These are phyloP conservation scores for Pomatorhinus ruficollis DNA, from an alignment of 2,113 vertebrate species.

Conservation along the genomic window DNA sequence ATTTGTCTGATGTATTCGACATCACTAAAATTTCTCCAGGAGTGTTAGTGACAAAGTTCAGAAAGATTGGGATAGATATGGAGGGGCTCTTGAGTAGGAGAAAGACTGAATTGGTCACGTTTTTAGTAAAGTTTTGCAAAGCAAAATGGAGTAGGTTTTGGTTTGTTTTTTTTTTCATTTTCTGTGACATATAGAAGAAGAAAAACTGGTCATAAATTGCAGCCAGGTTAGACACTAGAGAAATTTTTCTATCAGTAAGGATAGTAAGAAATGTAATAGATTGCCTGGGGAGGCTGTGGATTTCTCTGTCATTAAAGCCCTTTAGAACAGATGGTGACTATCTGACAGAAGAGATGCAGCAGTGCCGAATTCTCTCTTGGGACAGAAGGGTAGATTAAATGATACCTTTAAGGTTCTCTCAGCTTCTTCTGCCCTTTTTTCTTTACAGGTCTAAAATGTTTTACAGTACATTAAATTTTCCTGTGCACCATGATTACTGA, in stretches of 20 bases:
- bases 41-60: not conserved
- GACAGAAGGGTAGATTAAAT: not conserved
- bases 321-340: constrained; percentile 9
- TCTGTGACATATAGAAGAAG: not conserved
- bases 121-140: not conserved
- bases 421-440: not conserved
- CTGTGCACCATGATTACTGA: not conserved
- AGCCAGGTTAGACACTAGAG: not conserved
- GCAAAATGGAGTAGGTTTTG: not conserved
- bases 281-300: not conserved
- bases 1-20: not conserved
- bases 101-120: not conserved
- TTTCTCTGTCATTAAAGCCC: constrained; percentile 5
- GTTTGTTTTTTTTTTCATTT: not conserved
- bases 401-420: not conserved
- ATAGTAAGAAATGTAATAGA: not conserved
- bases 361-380: not conserved
- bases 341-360: not conserved
- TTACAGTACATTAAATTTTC: not conserved
- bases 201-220: not conserved
- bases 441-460: not conserved
- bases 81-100: not conserved
- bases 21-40: not conserved
- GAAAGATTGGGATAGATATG: not conserved
- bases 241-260: not conserved